These are phyloP conservation scores for Gortyna flavago DNA, from an alignment of 2,888 invertebrate species.

Conservation along the genomic window DNA sequence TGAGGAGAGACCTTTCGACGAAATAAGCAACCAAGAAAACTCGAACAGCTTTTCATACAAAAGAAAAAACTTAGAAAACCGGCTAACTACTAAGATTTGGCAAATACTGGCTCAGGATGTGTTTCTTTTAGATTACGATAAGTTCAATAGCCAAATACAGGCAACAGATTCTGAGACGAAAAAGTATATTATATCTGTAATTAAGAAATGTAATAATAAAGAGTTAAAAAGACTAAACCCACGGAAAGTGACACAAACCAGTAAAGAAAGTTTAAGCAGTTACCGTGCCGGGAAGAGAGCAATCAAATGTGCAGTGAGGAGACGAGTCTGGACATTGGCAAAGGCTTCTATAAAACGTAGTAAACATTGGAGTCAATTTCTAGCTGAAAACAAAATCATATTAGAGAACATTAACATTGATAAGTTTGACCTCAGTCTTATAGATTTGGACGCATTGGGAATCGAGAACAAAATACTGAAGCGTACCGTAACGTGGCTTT, in stretches of 20 bases:
- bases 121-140: slow-evolving; percentile 43
- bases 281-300: slow-evolving; percentile 44
- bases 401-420: slow-evolving; percentile 74
- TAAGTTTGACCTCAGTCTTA: slow-evolving; percentile 68
- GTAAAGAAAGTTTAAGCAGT: slow-evolving; percentile 15
- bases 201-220: slow-evolving; percentile 54
- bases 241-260: slow-evolving; percentile 50
- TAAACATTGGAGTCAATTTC: slow-evolving; percentile 62
- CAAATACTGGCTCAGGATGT: slow-evolving; percentile 46
- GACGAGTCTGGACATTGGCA: slow-evolving; percentile 69
- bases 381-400: slow-evolving; percentile 69
- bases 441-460: slow-evolving; percentile 71
- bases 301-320: slow-evolving; percentile 67
- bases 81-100: slow-evolving; percentile 53
- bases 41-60: background rate
- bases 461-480: slow-evolving; percentile 72
- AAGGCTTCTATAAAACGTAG: slow-evolving; percentile 69
- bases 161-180: slow-evolving; percentile 54
- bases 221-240: slow-evolving; percentile 31
- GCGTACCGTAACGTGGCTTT: slow-evolving; percentile 68
- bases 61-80: slow-evolving; percentile 39
- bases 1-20: slow-evolving; percentile 14
- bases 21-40: slow-evolving; percentile 3
- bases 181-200: slow-evolving; percentile 51
- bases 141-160: slow-evolving; percentile 37